A percentile compares a stretch with the other conserved stretches of the same genome.
Evolutionary conservation across 2,888 invertebrate species (phyloP).

Genomic region (Melanotus villosus): DNA sequence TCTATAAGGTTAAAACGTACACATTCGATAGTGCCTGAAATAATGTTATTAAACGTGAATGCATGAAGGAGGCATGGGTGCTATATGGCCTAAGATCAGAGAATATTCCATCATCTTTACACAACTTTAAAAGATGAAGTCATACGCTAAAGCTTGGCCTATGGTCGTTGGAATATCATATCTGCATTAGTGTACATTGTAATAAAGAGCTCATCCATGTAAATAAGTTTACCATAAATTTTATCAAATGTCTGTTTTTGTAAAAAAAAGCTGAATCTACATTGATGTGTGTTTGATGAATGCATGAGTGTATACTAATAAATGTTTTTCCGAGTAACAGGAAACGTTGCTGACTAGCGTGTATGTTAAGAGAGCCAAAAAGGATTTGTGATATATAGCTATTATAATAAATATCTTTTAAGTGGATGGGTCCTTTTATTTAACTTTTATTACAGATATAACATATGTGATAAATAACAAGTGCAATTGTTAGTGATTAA

Average conservation of each 20-base stretch:
- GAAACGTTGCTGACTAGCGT: conserved; percentile 71
- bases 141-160: conserved; percentile 32
- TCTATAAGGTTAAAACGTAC: conserved; percentile 65
- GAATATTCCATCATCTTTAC: conserved; percentile 35
- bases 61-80: conserved; percentile 44
- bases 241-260: conserved; percentile 66
- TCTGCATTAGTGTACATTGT: conserved; percentile 60
- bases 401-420: conserved; percentile 70
- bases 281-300: conserved; percentile 48
- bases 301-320: conserved; percentile 62
- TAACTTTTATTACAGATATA: no score
- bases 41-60: conserved; percentile 40
- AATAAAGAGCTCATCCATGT: conserved; percentile 65
- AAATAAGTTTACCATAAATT: conserved; percentile 65
- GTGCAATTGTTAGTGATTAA: not conserved
- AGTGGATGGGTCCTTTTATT: conserved; percentile 58
- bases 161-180: conserved; percentile 49
- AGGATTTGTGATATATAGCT: conserved; percentile 83
- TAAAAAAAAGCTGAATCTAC: conserved; percentile 52
- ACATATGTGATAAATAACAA: no score
- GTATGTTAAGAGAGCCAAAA: conserved; percentile 80
- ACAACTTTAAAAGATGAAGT: conserved; percentile 30
- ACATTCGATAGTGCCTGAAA: conserved; percentile 67
- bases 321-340: conserved; percentile 66
- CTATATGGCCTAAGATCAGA: conserved; percentile 47